Base-by-base conservation (phyloP, 2,797 vertebrate genomes). In the Myiotriccus ornatus region DNA sequence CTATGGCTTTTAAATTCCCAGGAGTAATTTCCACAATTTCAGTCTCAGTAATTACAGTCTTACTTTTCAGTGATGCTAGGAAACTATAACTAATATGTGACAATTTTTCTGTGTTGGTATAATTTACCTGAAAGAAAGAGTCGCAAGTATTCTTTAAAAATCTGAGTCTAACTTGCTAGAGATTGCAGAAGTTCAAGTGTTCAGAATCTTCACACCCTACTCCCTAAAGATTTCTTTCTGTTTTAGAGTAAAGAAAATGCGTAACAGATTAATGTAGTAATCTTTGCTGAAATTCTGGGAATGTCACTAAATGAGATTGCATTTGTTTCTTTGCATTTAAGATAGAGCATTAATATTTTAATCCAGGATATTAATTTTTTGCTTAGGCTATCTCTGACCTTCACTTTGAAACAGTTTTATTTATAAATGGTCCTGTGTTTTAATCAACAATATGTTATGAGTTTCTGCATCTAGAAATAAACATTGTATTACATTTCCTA, bases 321-420 rank as follows among this genome's bases (percentile, higher is more conserved):
- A 71, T 77, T 93, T 84, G 15, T 7, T 65, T 76, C 74, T 91
- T 20, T 46, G 32, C 34, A 75, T 94, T 95, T 94, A 63, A 95
- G 35, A 57, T 46, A 81, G 23, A 94, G 81, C 35, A 83, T 87
- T 95, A 96, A 74, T 59, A 93, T 90, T 96, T 90, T 96, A 92
- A 90, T 96, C 52, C 74, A 35, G 55, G 35, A 43, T 74, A 71
- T 71, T 85, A 27, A 39, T 79, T 87, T 95, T 95, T 97, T 87
- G 39, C 57, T 93, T 93, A 95, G 83, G 85, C 56, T 87, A 82
- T 77, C 39, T 93, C 49, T 95, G 89, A 95, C 89, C 93, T 96
- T 94, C 57, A 56, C 53, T 84, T 93, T 96, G 30, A 94, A 92
- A 77, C 12, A 76, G 17, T 13, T 32, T 87, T 85, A 41, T 86